phyloP scores from a whole-genome alignment of 2,113 vertebrate genomes.

The Bos indicus region DNA sequence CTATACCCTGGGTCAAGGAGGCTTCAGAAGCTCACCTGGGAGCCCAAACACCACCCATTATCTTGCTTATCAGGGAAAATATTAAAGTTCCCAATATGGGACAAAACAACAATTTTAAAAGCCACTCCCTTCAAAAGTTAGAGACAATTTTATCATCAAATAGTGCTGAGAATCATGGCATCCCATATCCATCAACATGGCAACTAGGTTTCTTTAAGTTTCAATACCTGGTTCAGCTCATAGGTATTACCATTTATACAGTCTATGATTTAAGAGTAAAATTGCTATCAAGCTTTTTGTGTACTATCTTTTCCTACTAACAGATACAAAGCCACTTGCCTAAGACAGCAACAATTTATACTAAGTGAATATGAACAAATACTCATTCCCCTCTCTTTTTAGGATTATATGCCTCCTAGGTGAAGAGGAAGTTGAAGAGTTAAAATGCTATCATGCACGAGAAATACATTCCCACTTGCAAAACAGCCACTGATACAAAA shows the following conservation, averaged over 20 bases:
- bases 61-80: not conserved
- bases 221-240: not conserved
- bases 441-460: not conserved
- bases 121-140: not conserved
- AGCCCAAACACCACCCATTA: not conserved
- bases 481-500: not conserved
- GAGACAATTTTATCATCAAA: not conserved
- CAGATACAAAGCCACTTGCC: not conserved
- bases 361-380: not conserved
- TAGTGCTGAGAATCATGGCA: not conserved
- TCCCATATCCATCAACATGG: not conserved
- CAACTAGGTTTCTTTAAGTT: not conserved
- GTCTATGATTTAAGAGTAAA: not conserved
- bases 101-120: not conserved
- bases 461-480: not conserved
- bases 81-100: not conserved
- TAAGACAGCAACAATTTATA: not conserved
- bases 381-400: not conserved
- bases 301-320: not conserved
- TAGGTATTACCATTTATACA: not conserved
- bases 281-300: not conserved
- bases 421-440: not conserved
- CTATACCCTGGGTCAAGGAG: not conserved
- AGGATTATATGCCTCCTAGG: not conserved
- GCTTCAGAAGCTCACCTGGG: not conserved